Percentiles rank a stretch among this genome's conserved stretches.
These are phyloP conservation scores for Glaucidium brasilianum DNA, from an alignment of 2,113 vertebrate genomes.

Conservation along the genomic window DNA sequence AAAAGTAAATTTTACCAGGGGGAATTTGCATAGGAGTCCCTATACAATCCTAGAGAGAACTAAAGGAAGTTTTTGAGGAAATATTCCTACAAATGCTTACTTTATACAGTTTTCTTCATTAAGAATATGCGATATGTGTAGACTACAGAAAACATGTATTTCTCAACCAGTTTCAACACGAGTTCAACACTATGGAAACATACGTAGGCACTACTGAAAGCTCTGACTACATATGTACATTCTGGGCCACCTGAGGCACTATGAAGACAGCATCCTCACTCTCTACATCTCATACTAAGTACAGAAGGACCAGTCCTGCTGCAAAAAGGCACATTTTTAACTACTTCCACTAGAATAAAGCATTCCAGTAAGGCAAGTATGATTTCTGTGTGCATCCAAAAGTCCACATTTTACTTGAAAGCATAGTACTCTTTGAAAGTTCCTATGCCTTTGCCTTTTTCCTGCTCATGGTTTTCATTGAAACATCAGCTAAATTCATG, in stretches of 20 bases:
- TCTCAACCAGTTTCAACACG: neutral
- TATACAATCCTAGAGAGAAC: neutral
- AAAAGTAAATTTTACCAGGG: neutral
- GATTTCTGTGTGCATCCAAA: neutral
- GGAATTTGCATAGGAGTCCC: neutral
- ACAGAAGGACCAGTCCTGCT: neutral
- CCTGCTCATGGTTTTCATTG: neutral
- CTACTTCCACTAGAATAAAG: neutral
- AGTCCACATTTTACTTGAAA: neutral
- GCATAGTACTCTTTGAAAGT: neutral
- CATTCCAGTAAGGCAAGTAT: neutral
- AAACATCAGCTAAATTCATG: neutral
- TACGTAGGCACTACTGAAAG: neutral
- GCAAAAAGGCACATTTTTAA: neutral
- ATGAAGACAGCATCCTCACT: neutral
- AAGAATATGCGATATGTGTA: neutral
- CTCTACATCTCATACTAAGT: neutral
- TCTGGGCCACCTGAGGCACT: neutral
- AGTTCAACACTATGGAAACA: neutral
- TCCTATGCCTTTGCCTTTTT: neutral
- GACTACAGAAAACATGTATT: neutral
- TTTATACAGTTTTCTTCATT: neutral
- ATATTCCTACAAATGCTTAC: neutral
- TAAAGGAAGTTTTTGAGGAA: neutral
- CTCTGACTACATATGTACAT: accelerated